phyloP scores from a whole-genome alignment of 2,113 vertebrate species.

The Oriolus oriolus region DNA sequence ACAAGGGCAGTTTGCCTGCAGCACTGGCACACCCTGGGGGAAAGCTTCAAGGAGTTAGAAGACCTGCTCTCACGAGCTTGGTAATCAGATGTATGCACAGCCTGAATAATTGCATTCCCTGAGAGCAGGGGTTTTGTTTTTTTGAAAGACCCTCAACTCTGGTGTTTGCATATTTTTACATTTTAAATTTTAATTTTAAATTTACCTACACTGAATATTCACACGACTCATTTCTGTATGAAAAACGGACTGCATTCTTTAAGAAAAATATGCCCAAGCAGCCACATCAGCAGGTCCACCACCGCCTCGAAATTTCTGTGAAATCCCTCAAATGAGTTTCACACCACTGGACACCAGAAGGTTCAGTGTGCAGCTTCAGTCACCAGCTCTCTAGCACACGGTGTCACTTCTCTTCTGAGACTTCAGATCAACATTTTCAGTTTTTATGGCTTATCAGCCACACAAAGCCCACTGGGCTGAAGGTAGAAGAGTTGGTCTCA shows the following conservation, averaged over 20 bases:
- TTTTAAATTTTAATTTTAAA: background rate
- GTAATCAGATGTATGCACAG: background rate
- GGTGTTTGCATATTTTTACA: conserved; percentile 30
- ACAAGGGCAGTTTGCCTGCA: background rate
- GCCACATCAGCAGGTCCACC: background rate
- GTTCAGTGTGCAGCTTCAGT: background rate
- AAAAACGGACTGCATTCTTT: background rate
- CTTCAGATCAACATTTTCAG: background rate
- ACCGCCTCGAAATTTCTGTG: background rate
- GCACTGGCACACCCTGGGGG: accelerated
- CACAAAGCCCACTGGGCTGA: background rate
- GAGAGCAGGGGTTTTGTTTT: background rate
- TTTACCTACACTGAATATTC: background rate
- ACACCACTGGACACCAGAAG: background rate
- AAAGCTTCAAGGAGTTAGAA: background rate
- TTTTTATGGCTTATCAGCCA: background rate
- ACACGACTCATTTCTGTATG: background rate
- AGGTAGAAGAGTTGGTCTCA: background rate
- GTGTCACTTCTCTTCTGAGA: background rate
- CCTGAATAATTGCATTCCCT: background rate
- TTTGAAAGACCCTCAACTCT: background rate
- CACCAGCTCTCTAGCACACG: background rate
- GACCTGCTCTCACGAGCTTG: background rate
- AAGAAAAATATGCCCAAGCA: background rate
- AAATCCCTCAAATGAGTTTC: background rate